phyloP scores from a whole-genome alignment of 2,888 invertebrate species.

The Tryphoninae sp. region DNA sequence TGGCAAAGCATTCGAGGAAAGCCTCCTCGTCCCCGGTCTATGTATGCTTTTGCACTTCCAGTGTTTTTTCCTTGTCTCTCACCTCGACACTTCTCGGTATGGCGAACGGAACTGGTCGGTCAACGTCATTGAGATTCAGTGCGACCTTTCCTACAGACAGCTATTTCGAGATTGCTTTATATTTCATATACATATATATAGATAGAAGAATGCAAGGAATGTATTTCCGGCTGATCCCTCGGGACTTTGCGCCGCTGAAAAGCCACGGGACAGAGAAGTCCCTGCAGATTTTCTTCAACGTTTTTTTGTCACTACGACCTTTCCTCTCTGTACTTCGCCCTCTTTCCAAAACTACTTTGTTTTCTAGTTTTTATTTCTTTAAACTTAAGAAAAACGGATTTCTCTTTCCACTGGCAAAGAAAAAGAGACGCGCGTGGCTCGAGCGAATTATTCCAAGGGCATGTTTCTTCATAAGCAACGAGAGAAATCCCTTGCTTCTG shows the following conservation, averaged over 20 bases:
- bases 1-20: conserved; percentile 52
- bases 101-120: conserved; percentile 28
- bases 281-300: conserved; percentile 21
- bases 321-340: background rate
- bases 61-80: conserved; percentile 6
- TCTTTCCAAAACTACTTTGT: background rate
- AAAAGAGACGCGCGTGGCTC: background rate
- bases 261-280: conserved; percentile 22
- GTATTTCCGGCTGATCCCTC: conserved; percentile 33
- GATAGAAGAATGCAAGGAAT: background rate
- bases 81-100: background rate
- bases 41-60: conserved; percentile 11
- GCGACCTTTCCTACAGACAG: conserved; percentile 45
- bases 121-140: conserved; percentile 61
- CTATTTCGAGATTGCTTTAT: conserved; percentile 51
- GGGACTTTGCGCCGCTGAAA: conserved; percentile 14
- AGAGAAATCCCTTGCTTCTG: background rate
- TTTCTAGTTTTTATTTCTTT: background rate
- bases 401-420: background rate
- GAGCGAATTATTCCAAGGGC: background rate
- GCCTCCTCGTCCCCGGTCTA: conserved; percentile 15
- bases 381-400: background rate
- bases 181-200: conserved; percentile 11
- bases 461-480: background rate
- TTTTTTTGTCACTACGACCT: background rate